These are phyloP conservation scores for Tarsius wallacei DNA, from an alignment of 2,797 vertebrate genomes.

Conservation along the genomic window DNA sequence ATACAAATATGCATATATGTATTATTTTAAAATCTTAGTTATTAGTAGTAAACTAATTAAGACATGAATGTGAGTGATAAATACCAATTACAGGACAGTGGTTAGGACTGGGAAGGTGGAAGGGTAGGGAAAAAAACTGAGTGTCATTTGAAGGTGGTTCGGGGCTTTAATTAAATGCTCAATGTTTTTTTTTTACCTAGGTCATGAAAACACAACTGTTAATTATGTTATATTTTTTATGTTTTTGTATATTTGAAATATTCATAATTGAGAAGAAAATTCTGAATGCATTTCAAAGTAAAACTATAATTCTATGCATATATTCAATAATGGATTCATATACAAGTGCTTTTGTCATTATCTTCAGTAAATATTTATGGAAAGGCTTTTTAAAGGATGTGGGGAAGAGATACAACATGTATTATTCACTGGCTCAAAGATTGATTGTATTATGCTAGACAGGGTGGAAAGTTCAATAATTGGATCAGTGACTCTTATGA, in stretches of 20 bases:
- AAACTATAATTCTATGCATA: neutral
- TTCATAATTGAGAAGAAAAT: conserved; percentile 4
- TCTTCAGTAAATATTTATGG: neutral
- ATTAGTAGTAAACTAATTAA: conserved; percentile 20
- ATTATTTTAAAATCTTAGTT: neutral
- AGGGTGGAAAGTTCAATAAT: neutral
- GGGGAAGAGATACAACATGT: neutral
- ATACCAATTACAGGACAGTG: neutral
- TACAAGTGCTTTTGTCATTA: neutral
- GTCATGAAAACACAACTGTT: neutral
- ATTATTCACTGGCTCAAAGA: neutral
- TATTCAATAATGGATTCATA: neutral
- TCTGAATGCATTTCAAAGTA: neutral
- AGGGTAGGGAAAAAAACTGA: neutral
- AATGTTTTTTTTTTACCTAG: neutral
- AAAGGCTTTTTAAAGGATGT: neutral
- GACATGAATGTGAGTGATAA: neutral
- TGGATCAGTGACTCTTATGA: neutral
- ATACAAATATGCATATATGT: neutral
- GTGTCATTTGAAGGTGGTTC: neutral
- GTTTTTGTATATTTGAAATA: neutral
- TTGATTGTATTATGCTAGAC: neutral
- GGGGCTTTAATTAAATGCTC: neutral
- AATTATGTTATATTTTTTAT: neutral
- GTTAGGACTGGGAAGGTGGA: neutral